These are phyloP conservation scores for Augochlora pura DNA, from an alignment of 1,140 invertebrate species.

Conservation along the genomic window DNA sequence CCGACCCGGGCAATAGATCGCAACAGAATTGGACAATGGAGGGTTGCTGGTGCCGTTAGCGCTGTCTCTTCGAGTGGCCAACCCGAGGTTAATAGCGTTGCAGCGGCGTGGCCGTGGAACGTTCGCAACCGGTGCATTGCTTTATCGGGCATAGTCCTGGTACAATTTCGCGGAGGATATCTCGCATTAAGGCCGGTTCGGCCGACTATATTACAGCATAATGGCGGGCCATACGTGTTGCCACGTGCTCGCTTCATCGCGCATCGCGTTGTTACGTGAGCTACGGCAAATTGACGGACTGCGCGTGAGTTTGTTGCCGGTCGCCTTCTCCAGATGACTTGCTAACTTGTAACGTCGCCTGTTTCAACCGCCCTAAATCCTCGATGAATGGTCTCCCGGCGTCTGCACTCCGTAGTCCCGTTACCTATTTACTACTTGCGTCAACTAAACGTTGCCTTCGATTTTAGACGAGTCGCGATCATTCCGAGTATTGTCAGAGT, in stretches of 20 bases:
- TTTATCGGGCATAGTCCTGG: slow-evolving; percentile 46
- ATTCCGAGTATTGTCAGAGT: no score
- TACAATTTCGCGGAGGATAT: slow-evolving; percentile 70
- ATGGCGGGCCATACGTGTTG: slow-evolving; percentile 49
- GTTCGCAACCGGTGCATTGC: slow-evolving; percentile 34
- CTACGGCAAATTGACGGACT: slow-evolving; percentile 31
- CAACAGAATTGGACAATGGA: slow-evolving; percentile 48
- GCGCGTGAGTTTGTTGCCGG: slow-evolving; percentile 25
- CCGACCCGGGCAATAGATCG: slow-evolving; percentile 30
- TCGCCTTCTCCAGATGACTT: not conserved
- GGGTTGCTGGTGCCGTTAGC: slow-evolving; percentile 33
- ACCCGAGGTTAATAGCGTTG: slow-evolving; percentile 48
- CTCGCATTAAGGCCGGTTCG: slow-evolving; percentile 62
- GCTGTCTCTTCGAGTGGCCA: slow-evolving; percentile 42
- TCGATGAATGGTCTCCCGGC: not conserved
- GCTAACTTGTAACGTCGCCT: not conserved
- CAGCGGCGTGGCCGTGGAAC: slow-evolving; percentile 24
- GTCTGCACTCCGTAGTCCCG: not conserved
- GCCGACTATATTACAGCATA: slow-evolving; percentile 60
- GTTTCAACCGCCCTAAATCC: slow-evolving; percentile 9
- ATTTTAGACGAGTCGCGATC: no score
- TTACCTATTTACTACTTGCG: no score
- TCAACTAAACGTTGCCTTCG: no score
- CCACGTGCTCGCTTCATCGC: slow-evolving; percentile 14
- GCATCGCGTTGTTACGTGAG: slow-evolving; percentile 7